Evolutionary conservation across 2,888 invertebrate genomes (phyloP).

Genomic region (Halictus quadricinctus): DNA sequence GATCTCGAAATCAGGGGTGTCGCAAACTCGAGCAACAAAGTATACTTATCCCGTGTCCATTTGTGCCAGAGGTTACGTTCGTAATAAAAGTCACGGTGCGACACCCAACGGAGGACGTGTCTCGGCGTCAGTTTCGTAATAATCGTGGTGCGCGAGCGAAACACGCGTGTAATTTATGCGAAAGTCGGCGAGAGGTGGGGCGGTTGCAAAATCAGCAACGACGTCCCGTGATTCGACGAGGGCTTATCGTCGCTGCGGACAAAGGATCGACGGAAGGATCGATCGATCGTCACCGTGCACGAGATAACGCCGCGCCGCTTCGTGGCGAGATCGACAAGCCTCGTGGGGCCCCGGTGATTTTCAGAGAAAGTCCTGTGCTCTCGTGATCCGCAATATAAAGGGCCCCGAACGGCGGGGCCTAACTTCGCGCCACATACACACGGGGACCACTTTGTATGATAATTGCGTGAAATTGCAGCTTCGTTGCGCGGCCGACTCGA

Average conservation of each 20-base stretch:
- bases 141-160: conserved; percentile 23
- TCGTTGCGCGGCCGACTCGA: not conserved
- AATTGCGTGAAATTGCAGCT: conserved; percentile 24
- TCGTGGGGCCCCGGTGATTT: conserved; percentile 15
- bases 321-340: conserved; percentile 43
- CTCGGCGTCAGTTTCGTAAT: conserved; percentile 54
- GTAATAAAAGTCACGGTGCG: conserved; percentile 65
- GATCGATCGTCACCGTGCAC: conserved; percentile 50
- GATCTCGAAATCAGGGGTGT: conserved; percentile 43
- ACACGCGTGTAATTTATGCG: conserved; percentile 71
- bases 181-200: conserved; percentile 49
- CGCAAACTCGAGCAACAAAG: conserved; percentile 61
- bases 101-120: conserved; percentile 35
- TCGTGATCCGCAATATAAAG: conserved; percentile 24
- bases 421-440: not conserved
- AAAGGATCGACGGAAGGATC: conserved; percentile 70
- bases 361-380: conserved; percentile 44
- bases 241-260: conserved; percentile 72
- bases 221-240: conserved; percentile 71
- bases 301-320: conserved; percentile 36
- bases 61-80: conserved; percentile 53
- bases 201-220: conserved; percentile 71
- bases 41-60: conserved; percentile 14
- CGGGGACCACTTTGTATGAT: conserved; percentile 12
- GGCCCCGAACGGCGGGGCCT: not conserved